Evolutionary conservation across 2,113 vertebrate species (phyloP).

Genomic region (Phalacrocorax carbo): DNA sequence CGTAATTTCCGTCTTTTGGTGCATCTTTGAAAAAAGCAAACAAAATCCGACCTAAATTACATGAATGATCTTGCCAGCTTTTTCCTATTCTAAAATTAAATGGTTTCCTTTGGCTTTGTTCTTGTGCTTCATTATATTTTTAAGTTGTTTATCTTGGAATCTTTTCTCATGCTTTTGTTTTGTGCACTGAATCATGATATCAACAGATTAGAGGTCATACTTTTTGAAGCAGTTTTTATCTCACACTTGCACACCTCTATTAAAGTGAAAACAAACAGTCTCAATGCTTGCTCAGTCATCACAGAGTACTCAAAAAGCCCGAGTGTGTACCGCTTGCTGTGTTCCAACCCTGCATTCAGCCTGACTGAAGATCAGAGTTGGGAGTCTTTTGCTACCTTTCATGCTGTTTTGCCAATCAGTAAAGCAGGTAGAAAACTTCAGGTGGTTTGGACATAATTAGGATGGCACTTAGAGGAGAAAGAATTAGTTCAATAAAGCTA

Average conservation of each 20-base stretch:
- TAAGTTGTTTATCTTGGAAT: not conserved
- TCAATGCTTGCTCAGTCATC: not conserved
- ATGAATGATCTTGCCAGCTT: not conserved
- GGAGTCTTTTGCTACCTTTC: not conserved
- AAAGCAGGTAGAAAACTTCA: not conserved
- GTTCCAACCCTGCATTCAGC: not conserved
- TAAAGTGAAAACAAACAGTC: not conserved
- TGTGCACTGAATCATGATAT: not conserved
- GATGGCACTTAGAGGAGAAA: not conserved
- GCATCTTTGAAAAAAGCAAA: not conserved
- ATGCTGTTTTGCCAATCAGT: not conserved
- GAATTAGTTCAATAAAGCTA: not conserved
- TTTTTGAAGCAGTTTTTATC: not conserved
- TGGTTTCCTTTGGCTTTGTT: not conserved
- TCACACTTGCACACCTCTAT: not conserved
- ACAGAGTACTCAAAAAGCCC: not conserved
- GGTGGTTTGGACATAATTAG: not conserved
- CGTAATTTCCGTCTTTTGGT: not conserved
- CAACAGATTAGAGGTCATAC: not conserved
- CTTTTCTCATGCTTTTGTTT: not conserved
- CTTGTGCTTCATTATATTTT: not conserved
- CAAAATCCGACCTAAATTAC: not conserved
- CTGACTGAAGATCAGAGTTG: not conserved
- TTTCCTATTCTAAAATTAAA: not conserved
- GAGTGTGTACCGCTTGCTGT: not conserved